Evolutionary conservation across 2,113 vertebrate species (phyloP), one percentile per base, ranked within the genome.

Genomic region (Elgaria multicarinata): DNA sequence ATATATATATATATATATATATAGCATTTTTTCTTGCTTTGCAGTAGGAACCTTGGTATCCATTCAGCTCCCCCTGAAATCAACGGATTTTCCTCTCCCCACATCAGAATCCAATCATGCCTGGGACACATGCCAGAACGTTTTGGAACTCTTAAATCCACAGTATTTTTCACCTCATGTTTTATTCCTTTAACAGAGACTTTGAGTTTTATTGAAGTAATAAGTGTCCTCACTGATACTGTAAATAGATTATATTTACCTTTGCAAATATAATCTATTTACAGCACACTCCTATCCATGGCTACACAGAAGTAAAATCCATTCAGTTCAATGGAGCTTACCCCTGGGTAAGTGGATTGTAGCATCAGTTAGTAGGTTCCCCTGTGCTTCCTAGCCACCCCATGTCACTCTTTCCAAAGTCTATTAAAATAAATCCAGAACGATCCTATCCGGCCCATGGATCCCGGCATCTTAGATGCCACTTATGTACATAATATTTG

Each of bases 251-350:
- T n/a, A n/a, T n/a, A n/a, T n/a, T 69, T 91, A 55, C n/a, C 4
- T 93, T 89, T 87, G 44, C 88, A 94, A 92, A 94, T 31, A 87
- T 8, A 90, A 90, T 92, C 89, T 1, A 93, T 91, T 90, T 91
- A 44, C 39, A 46, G 22, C 39, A 6, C 39, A 2, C n/a, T 9
- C 20, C 74, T 44, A 10, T 76, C 16, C 75, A 76, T 44, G 75
- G 2, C 75, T 76, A 76, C 39, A 20, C 24, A 28, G 75, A 76
- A 24, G 24, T 9, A 76, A 76, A 8, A 22, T 42, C 42, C 3
- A 28, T 44, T 76, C 24, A 1, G 3, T 76, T 76, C 39, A 44
- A 76, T 76, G 24, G 39, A 42, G 39, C 24, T 76, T 44, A 76
- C 22, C 28, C 42, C 26, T 36, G 46, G 75, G 1, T 28, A 24